Percentiles rank a stretch among this genome's conserved stretches.
These are phyloP conservation scores for Sebastes trivittatus DNA, from an alignment of 2,797 vertebrate species.

Conservation along the genomic window DNA sequence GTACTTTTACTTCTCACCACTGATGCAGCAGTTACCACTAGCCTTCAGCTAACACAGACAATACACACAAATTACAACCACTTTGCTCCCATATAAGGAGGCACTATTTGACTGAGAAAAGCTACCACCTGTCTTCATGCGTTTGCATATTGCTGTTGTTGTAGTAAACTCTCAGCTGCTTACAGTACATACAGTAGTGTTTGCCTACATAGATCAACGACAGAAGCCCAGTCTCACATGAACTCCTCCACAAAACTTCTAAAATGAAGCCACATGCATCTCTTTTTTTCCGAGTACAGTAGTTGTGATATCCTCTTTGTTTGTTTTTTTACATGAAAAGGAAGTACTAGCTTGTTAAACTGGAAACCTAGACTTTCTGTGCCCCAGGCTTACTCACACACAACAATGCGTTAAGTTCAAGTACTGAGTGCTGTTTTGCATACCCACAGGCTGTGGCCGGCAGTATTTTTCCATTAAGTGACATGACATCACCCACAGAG, in stretches of 20 bases:
- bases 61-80: neutral
- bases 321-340: neutral
- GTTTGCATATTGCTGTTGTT: conserved; percentile 3
- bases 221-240: neutral
- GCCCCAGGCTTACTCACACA: neutral
- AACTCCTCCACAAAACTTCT: neutral
- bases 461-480: conserved; percentile 63
- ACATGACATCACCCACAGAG: conserved; percentile 40
- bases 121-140: neutral
- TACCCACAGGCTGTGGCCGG: conserved; percentile 20
- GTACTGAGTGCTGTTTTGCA: conserved; percentile 63
- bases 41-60: neutral
- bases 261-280: neutral
- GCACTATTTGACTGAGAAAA: neutral
- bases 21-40: neutral
- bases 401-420: neutral
- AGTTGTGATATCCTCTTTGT: neutral
- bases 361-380: neutral
- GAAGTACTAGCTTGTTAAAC: neutral
- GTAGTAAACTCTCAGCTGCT: neutral
- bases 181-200: neutral
- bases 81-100: neutral
- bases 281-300: neutral
- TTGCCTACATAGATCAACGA: neutral
- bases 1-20: neutral